Base-by-base conservation (phyloP, 1,140 invertebrate genomes). In the Trichogramma pretiosum region DNA sequence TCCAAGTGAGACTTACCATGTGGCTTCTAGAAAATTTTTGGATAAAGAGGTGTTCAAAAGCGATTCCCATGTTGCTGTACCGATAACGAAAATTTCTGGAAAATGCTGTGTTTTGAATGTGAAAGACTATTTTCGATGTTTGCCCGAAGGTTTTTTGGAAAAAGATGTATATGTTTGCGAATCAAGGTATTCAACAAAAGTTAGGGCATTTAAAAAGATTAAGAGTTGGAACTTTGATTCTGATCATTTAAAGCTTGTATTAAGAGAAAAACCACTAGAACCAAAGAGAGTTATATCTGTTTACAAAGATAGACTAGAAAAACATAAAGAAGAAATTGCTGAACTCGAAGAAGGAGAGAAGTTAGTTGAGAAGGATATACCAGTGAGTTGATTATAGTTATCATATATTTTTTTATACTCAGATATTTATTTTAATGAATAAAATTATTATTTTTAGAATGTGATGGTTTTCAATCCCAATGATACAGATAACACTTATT, bases 91-190 rank as follows among this genome's bases (percentile, higher is more conserved):
- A 63, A 83, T 99, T 17, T 74, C 85, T n/a, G 93, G 93, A 3
- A 81, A 86, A 53, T 98, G 94, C 66, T 91, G 84, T 65, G 91
- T 99, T 13, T 82, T 98, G 77, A 89, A 85, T 63, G 87, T 96
- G 2, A 93, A 92, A 59, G 93, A 98, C 62, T 99, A 96, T 69
- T 91, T 97, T 60, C 87, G 90, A 58, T 82, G 82, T 61, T 80
- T 80, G 53, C 92, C 93, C 1, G 85, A 91, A 73, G 85, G 79
- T 13, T 89, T 93, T 63, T 76, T 82, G 1, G 91, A 95, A 48
- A 93, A 93, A 63, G 94, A 99, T 71, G 86, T 98, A 1, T 99
- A 89, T 63, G 93, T 98, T 0, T 98, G 95, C 65, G 95, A 99
- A 72, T 94, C 90, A 13, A 78, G 93, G 10, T 98, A 99, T 67